Evolutionary conservation across 2,113 vertebrate species (phyloP).

Genomic region (Protobothrops flavoviridis): DNA sequence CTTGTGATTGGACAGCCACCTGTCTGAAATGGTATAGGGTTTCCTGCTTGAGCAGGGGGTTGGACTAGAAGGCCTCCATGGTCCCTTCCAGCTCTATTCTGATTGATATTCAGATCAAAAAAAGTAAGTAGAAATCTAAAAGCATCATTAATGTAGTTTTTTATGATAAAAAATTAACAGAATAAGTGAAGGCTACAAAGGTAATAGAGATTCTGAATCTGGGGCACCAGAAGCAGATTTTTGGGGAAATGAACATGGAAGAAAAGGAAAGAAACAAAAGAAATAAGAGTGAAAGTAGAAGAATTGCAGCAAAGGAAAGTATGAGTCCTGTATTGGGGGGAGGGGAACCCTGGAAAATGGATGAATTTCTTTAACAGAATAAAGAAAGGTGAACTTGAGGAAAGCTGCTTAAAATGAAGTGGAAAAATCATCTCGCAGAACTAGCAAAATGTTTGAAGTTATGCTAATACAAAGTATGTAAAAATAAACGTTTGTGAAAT

Average conservation of each 20-base stretch:
- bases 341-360: background rate
- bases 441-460: background rate
- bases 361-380: background rate
- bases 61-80: background rate
- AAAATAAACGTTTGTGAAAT: background rate
- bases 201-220: background rate
- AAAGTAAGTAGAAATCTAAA: background rate
- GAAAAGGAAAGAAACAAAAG: background rate
- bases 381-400: background rate
- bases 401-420: background rate
- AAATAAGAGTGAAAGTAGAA: background rate
- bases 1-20: background rate
- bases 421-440: background rate
- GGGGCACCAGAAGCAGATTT: background rate
- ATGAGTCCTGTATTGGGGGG: background rate
- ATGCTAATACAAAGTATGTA: background rate
- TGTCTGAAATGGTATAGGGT: background rate
- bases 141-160: background rate
- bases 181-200: background rate
- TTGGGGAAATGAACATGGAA: background rate
- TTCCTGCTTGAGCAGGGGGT: background rate
- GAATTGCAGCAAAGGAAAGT: background rate
- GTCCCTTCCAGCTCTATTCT: background rate
- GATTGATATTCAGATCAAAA: background rate
- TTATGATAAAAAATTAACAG: background rate